These are phyloP conservation scores for Agelastica alni DNA, from an alignment of 2,888 invertebrate genomes.

Conservation along the genomic window DNA sequence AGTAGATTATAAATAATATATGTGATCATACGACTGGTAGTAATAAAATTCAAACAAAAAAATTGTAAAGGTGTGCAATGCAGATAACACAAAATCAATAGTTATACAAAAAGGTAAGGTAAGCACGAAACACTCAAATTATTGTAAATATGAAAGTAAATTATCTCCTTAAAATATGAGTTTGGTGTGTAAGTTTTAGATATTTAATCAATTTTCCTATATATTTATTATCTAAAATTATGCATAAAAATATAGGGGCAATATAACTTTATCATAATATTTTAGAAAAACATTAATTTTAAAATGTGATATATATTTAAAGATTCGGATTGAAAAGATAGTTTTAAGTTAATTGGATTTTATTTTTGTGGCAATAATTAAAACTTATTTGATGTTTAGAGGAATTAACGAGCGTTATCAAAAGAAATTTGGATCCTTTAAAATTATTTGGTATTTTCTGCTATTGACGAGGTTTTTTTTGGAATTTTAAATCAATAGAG, in stretches of 20 bases:
- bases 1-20: too few species aligned
- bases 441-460: slow-evolving; percentile 23
- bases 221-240: too few species aligned
- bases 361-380: too few species aligned
- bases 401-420: too few species aligned
- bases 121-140: slow-evolving; percentile 8
- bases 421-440: slow-evolving; percentile 17
- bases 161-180: slow-evolving; percentile 4
- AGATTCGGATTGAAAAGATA: too few species aligned
- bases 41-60: not conserved
- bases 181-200: slow-evolving; percentile 6
- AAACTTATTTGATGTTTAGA: too few species aligned
- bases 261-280: too few species aligned
- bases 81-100: slow-evolving; percentile 16
- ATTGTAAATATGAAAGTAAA: slow-evolving; percentile 8
- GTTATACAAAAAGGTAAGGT: slow-evolving; percentile 4
- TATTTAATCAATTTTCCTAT: too few species aligned
- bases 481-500: slow-evolving; percentile 13
- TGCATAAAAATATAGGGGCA: too few species aligned
- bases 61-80: slow-evolving; percentile 12
- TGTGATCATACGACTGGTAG: not conserved
- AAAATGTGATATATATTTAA: too few species aligned
- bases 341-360: too few species aligned
- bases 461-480: slow-evolving; percentile 21
- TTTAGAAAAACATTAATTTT: too few species aligned